phyloP scores from a whole-genome alignment of 2,113 vertebrate genomes.

The Orthonyx spaldingii region DNA sequence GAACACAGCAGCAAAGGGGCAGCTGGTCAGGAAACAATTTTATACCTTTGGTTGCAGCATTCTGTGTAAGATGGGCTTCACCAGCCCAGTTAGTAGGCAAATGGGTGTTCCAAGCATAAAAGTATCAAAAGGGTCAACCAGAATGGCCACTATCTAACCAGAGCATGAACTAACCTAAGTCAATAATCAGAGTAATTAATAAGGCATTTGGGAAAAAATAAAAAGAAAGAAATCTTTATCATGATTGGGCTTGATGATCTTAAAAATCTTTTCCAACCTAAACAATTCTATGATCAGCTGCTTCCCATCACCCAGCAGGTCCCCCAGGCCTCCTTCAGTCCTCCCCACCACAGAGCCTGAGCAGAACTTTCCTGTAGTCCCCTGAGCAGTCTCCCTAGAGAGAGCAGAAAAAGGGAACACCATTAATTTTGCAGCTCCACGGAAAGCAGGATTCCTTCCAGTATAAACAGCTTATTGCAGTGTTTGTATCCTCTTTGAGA shows the following conservation, averaged over 20 bases:
- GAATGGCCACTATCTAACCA: neutral
- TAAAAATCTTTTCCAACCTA: neutral
- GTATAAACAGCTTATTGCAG: rapidly evolving
- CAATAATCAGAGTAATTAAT: neutral
- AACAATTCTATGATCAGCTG: neutral
- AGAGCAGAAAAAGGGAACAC: neutral
- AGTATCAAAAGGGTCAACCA: neutral
- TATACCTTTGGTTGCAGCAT: neutral
- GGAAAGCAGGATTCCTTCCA: neutral
- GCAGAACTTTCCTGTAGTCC: constrained; percentile 90
- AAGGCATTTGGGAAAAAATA: neutral
- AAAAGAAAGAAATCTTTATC: neutral
- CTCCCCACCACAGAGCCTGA: constrained; percentile 87
- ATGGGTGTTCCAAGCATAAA: neutral
- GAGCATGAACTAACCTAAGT: neutral
- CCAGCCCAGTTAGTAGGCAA: neutral
- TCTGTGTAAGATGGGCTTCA: neutral
- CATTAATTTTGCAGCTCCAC: neutral
- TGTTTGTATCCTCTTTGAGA: neutral
- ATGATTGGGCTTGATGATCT: neutral
- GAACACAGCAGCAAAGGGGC: neutral
- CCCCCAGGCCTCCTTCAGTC: constrained; percentile 42
- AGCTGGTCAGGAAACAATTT: neutral
- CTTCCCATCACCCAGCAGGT: neutral
- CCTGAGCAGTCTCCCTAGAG: constrained; percentile 91